Evolutionary conservation across 2,797 vertebrate genomes (phyloP), one percentile per base, ranked within the genome.

Genomic region (Poeciliopsis turneri): DNA sequence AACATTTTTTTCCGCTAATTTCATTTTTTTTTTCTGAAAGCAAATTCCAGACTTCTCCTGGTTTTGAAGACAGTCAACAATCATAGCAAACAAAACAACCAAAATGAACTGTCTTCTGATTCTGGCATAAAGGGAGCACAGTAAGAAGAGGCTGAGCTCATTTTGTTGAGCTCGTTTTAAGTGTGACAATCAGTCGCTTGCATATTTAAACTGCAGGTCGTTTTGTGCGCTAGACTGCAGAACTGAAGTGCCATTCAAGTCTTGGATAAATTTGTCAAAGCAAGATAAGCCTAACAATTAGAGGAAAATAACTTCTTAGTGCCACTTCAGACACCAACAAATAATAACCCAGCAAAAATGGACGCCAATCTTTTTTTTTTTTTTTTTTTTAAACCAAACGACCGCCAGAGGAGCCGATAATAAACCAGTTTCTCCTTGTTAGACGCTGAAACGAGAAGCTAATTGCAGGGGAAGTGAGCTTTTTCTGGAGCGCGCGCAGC

Each of bases 391-490:
- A 86, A 77, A 57, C 49, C 72, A 83, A 93, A 90, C 79, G 95
- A 96, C 94, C 93, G 95, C 96, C 96, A 97, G 96, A 97, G 95
- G 87, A 94, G 94, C 95, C 93, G 96, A 93, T 95, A 94, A 96
- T 97, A 96, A 95, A 95, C 94, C 96, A 85, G 84, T 94, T 96
- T 95, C 95, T 94, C 95, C 95, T 96, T 96, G 96, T 95, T 94
- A 91, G 91, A 76, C 96, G 95, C 88, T 94, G 95, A 96, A 97
- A 97, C 92, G 96, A 97, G 96, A 93, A 96, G 96, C 95, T 99
- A 99, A 99, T 99, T 98, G 97, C 96, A 87, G 96, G 94, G 93
- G 95, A 95, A 95, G 97, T 96, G 95, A 96, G 96, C 96, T 95
- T 95, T 96, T 96, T 95, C 92, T 87, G 94, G 95, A 95, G 96